phyloP scores from a whole-genome alignment of 2,113 vertebrate species.

The Ammodytes dubius region DNA sequence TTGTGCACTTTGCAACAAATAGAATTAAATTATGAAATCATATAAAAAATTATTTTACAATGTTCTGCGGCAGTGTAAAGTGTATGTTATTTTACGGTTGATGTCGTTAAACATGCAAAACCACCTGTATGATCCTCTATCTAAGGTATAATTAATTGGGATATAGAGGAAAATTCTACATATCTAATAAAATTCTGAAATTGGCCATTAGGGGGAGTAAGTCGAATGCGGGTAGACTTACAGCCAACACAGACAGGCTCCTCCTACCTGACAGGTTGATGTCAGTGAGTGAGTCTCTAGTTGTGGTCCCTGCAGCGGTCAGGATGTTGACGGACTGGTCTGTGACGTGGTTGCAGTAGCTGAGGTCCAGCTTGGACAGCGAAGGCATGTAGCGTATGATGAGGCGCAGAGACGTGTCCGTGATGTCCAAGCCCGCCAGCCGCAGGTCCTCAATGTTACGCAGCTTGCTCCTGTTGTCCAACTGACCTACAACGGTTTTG shows the following conservation, averaged over 20 bases:
- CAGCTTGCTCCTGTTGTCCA: conserved; percentile 95
- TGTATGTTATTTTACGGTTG: neutral
- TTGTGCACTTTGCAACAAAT: conserved; percentile 5
- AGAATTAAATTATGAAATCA: neutral
- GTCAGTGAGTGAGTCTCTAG: conserved; percentile 94
- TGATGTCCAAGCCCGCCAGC: conserved; percentile 94
- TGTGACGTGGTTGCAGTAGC: conserved; percentile 97
- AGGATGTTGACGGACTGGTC: conserved; percentile 98
- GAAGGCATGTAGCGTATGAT: conserved; percentile 95
- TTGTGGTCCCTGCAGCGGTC: conserved; percentile 94
- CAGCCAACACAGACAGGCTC: conserved; percentile 26
- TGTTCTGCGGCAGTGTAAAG: neutral
- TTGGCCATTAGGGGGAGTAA: neutral
- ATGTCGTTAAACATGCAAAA: neutral
- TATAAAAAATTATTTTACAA: neutral
- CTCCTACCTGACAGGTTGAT: conserved; percentile 92
- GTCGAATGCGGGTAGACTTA: conserved; percentile 19
- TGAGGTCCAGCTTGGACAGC: conserved; percentile 93
- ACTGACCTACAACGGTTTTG: conserved; percentile 86
- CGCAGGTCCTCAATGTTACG: conserved; percentile 93
- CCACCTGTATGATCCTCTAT: neutral
- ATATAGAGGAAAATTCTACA: neutral
- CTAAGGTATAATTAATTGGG: neutral
- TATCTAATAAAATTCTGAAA: neutral
- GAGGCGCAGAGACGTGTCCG: conserved; percentile 90